Evolutionary conservation across 2,797 vertebrate genomes (phyloP).

Genomic region (Intellagama lesueurii): DNA sequence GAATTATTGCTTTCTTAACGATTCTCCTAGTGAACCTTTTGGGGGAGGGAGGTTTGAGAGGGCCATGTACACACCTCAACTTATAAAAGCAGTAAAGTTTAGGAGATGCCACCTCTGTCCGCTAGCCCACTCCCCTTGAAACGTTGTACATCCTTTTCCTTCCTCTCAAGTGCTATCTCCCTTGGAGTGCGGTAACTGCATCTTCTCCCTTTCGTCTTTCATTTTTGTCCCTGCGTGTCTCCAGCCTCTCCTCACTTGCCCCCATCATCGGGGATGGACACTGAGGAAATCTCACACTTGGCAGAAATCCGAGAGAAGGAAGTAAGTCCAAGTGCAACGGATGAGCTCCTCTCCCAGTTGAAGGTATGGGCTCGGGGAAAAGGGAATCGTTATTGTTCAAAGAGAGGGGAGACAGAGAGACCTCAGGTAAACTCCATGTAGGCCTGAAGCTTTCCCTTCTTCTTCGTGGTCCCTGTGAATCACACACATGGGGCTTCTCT

Average conservation of each 20-base stretch:
- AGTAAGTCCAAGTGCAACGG: constrained; percentile 91
- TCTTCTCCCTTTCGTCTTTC: background rate
- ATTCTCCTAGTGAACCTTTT: no score
- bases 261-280: constrained; percentile 92
- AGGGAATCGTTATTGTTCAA: background rate
- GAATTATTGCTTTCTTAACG: no score
- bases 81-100: no score
- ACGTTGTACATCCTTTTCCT: background rate
- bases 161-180: background rate
- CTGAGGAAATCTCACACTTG: constrained; percentile 95
- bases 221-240: background rate
- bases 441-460: no score
- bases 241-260: background rate
- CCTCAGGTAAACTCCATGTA: no score
- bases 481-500: no score
- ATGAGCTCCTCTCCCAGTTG: constrained; percentile 97
- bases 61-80: background rate
- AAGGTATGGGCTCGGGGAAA: constrained; percentile 82
- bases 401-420: no score
- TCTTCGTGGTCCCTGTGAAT: no score
- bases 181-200: no score
- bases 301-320: constrained; percentile 98
- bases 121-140: constrained; percentile 20
- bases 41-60: no score
- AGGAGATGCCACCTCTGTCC: no score